Base-by-base conservation (phyloP, 2,888 invertebrate species). In the Stictocephala bisonia region DNA sequence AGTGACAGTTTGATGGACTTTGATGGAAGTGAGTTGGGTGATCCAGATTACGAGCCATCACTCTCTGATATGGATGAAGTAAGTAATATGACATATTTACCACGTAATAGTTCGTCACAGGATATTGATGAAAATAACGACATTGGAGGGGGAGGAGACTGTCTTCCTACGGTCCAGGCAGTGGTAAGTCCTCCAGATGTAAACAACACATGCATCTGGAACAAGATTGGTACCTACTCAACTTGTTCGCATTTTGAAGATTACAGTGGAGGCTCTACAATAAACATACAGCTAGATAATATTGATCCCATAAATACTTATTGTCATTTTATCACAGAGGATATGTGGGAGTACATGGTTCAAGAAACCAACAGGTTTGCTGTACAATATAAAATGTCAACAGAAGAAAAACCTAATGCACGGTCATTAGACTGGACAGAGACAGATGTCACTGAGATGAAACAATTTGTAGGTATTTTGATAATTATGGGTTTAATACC, bases 401-500 rank as follows among this genome's bases (percentile, higher is more conserved):
- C 24, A 29, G 56, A 29, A 9, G 18, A 13, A 26, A 15, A 9
- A 3, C 15, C 56, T 29, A 56, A 29, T n/a, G 24, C 56, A n/a
- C 27, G 56, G 27, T 2, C 56, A 3, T n/a, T 26, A 18, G 56
- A 56, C 27, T 56, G 31, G 56, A 7, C 27, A 29, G 53, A 53
- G 1, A 56, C 31, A 3, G 31, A 15, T n/a, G 56, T 6, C 15
- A 13, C 3, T 56, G 31, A 56, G n/a, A 56, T 56, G 31, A 56
- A 56, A 29, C 27, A 3, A 7, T 56, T 56, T 56, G 56, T 56
- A 1, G 56, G 29, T 29, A 56, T 56, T 18, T 29, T 29, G 56
- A 56, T 56, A 29, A 18, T 24, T n/a, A 56, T 56, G 31, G 56
- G 27, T 9, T 31, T 56, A 29, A 31, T 56, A 53, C 53, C 53